phyloP scores from a whole-genome alignment of 92 coral and sea anemone species.

The Parazoanthus darwini region DNA sequence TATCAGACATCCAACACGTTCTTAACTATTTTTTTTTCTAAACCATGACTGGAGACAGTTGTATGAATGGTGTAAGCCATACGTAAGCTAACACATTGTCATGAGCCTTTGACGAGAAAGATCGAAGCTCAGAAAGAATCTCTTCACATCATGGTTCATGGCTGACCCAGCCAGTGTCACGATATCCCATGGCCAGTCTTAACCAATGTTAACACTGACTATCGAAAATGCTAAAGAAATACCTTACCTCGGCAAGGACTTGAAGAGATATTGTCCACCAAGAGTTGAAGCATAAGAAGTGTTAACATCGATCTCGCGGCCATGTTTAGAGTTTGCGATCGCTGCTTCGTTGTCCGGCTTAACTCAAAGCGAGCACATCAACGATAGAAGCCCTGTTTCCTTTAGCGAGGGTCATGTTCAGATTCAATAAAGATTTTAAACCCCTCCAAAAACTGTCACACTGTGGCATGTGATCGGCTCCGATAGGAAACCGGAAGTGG shows the following conservation, averaged over 20 bases:
- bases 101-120: neutral
- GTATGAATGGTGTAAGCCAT: too few relatives aligned
- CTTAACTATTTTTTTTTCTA: too few relatives aligned
- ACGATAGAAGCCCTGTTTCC: too few relatives aligned
- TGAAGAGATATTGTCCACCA: neutral
- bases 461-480: neutral
- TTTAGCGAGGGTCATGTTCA: neutral
- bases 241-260: neutral
- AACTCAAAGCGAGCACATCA: too few relatives aligned
- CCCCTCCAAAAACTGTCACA: neutral
- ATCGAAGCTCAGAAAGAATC: neutral
- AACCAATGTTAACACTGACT: too few relatives aligned
- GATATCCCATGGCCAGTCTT: neutral
- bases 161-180: neutral
- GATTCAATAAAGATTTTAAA: neutral
- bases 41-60: too few relatives aligned
- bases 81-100: neutral
- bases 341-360: neutral
- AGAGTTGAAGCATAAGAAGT: neutral
- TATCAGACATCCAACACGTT: too few relatives aligned
- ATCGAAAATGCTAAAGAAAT: neutral
- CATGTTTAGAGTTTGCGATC: neutral
- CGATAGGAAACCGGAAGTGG: neutral
- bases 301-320: neutral
- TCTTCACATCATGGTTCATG: neutral